phyloP scores from a whole-genome alignment of 2,797 vertebrate species.

The Pseudopleuronectes americanus region DNA sequence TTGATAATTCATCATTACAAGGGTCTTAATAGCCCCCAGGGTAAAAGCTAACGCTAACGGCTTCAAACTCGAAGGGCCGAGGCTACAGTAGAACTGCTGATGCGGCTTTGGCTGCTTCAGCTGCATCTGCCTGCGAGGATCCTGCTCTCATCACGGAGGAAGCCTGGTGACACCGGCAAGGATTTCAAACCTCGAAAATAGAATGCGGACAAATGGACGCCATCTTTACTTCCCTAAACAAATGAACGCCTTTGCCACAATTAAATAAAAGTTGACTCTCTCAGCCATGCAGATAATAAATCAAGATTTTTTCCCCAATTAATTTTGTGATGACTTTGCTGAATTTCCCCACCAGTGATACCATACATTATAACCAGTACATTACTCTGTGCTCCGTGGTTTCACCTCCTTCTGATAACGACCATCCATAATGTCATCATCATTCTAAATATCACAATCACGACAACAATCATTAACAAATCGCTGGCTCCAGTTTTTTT shows the following conservation, averaged over 20 bases:
- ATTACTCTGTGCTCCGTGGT: constrained; percentile 55
- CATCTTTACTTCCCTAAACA: constrained; percentile 5
- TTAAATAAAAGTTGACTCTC: too few species aligned
- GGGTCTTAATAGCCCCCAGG: constrained; percentile 64
- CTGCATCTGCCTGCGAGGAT: constrained; percentile 56
- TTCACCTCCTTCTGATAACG: constrained; percentile 51
- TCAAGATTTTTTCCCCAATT: background rate
- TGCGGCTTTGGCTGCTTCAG: constrained; percentile 32
- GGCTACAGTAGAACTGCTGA: background rate
- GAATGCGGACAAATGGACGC: too few species aligned
- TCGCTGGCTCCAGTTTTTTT: constrained; percentile 46
- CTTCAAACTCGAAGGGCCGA: constrained; percentile 47
- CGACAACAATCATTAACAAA: constrained; percentile 63
- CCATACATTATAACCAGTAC: constrained; percentile 31
- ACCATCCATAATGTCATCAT: constrained; percentile 69
- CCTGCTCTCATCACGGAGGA: constrained; percentile 29
- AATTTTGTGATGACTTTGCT: constrained; percentile 12
- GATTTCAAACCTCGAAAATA: constrained; percentile 39
- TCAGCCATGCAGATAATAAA: too few species aligned
- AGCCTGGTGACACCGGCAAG: constrained; percentile 23
- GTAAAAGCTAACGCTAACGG: constrained; percentile 67
- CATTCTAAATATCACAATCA: constrained; percentile 64
- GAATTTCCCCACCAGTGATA: constrained; percentile 8
- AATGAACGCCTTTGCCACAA: background rate
- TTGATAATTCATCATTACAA: constrained; percentile 69